Base-by-base conservation (phyloP, 2,888 invertebrate genomes). In the Acronicta alni region DNA sequence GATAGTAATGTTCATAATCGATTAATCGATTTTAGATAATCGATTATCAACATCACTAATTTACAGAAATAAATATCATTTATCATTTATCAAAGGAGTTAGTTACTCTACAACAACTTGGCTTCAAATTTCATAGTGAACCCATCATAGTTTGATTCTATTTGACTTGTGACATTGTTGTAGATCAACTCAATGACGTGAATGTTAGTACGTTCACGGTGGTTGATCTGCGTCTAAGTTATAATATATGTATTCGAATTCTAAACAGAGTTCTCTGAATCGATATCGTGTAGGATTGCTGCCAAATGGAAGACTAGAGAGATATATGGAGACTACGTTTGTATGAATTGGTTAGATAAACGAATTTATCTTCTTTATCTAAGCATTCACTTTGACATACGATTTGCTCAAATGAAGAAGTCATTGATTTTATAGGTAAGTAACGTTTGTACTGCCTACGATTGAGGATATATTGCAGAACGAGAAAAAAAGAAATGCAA, bases 211-310 rank as follows among this genome's bases (percentile, higher is more conserved):
- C 16, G 14, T 17, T 35, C 37, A 38, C 16, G 44, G 35, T 20
- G 14, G 47, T 49, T 57, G 67, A 72, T 71, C 51, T 16, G 46
- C 20, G 42, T 58, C 42, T 23, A 49, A 59, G 41, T 60, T 57
- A 61, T 52, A 51, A 59, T n/a, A 54, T 70, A 57, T 26, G 42
- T 63, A 59, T 59, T 54, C 37, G 20, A 39, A 47, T 57, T 32
- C 46, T 57, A 55, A 56, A 67, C 52, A 52, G 26, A 54, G 57
- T 48, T 58, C 52, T 39, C 55, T 37, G 41, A 63, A 56, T 60
- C 52, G n/a, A 60, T 56, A 47, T 43, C 41, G 42, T 57, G 38
- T 48, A 35, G 49, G 39, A 56, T 66, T 44, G 55, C 39, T 57
- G 64, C 64, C 57, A 69, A 66, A 46, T 54, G 16, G 23, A 69